A percentile compares a stretch with the other conserved stretches of the same genome.
These are phyloP conservation scores for Pempheris klunzingeri DNA, from an alignment of 2,797 vertebrate genomes.

Conservation along the genomic window DNA sequence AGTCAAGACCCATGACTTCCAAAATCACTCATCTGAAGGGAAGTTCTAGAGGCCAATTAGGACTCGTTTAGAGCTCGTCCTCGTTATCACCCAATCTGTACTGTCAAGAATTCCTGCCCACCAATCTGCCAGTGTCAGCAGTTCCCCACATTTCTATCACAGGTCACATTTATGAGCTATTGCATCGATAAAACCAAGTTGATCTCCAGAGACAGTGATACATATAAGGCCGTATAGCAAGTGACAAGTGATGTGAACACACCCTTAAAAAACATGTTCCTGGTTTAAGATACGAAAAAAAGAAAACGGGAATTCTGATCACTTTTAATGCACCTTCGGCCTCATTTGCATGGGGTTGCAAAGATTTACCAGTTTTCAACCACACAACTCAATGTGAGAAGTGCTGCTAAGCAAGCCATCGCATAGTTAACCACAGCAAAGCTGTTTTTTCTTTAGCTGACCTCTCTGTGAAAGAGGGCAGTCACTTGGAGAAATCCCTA, in stretches of 20 bases:
- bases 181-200: slow-evolving; percentile 2
- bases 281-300: neutral
- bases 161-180: slow-evolving; percentile 49
- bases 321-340: neutral
- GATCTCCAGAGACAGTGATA: neutral
- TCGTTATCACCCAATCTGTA: slow-evolving; percentile 80
- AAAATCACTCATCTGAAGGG: slow-evolving; percentile 55
- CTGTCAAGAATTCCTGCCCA: slow-evolving; percentile 71
- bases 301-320: neutral
- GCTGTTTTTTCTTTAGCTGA: neutral
- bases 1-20: slow-evolving; percentile 67
- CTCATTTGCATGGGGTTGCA: neutral
- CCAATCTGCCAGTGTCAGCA: slow-evolving; percentile 74
- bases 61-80: slow-evolving; percentile 54
- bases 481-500: neutral
- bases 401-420: neutral
- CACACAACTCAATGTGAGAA: neutral
- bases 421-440: neutral
- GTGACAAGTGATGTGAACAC: neutral
- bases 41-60: slow-evolving; percentile 69
- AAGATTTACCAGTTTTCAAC: neutral
- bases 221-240: neutral
- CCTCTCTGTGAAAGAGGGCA: neutral
- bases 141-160: slow-evolving; percentile 37
- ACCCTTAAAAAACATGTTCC: neutral